Base-by-base conservation (phyloP, 1,140 invertebrate genomes). In the Calephelis virginiensis region DNA sequence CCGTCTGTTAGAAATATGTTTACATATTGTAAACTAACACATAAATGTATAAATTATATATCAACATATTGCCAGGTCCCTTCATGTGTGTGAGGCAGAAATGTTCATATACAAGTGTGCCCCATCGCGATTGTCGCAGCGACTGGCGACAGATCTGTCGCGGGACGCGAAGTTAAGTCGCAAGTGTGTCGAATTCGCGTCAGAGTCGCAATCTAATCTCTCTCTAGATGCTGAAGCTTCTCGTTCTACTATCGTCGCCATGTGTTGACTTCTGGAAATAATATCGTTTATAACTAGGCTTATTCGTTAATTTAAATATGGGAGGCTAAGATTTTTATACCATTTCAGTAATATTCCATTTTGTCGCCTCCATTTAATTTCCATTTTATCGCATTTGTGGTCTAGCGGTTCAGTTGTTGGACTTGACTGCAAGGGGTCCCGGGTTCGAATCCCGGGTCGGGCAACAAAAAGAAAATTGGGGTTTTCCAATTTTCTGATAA, bases 71-170 rank as follows among this genome's bases (percentile, higher is more conserved):
- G 40, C 1, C 40, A 43, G 40, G 8, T 63, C 28, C 61, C 37
- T 56, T 69, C 72, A 89, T 38, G 84, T 81, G 68, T 90, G 84
- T 12, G 86, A 80, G 46, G 86, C 80, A 14, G 88, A 85, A 66
- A 90, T 83, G 66, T 90, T 90, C 81, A 90, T 89, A 53, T 90
- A 90, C 83, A 87, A 78, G 67, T 90, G 85, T 0, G 81, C 80
- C 8, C 81, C 78, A 61, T 88, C 85, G 17, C 80, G 76, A 61
- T 88, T 83, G 73, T 89, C 82, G 70, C 78, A 83, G 28, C 83
- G 74, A 12, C 69, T 49, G n/a, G 66, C 61, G 64, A 65, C 48
- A 63, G 69, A 43, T 37, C 75, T 75, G 38, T 86, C 83, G 61
- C 82, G 81, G 8, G 81, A 49, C 0, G 70, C 72, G 68, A 90